A percentile compares a stretch with the other conserved stretches of the same genome.
These are phyloP conservation scores for Troides aeacus DNA, from an alignment of 2,888 invertebrate genomes.

Conservation along the genomic window DNA sequence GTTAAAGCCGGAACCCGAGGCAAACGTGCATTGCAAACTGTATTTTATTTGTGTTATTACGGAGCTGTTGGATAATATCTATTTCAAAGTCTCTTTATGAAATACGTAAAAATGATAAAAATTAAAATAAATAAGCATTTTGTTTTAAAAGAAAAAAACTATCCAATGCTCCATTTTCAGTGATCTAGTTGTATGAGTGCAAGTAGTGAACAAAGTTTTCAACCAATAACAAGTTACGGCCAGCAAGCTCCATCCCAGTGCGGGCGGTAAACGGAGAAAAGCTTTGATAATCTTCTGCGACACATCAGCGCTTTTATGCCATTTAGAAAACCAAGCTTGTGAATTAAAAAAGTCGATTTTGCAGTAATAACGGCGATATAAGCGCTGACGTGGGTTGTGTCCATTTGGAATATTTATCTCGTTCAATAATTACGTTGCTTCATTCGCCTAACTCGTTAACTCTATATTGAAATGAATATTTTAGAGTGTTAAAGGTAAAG, in stretches of 20 bases:
- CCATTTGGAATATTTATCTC: slow-evolving; percentile 44
- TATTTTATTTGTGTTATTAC: slow-evolving; percentile 7
- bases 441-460: no score
- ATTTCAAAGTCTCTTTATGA: neutral
- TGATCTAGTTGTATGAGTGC: slow-evolving; percentile 7
- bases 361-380: slow-evolving; percentile 8
- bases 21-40: slow-evolving; percentile 9
- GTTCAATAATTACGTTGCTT: neutral
- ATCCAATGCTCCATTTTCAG: slow-evolving; percentile 2
- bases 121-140: neutral
- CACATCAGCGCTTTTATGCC: slow-evolving; percentile 21
- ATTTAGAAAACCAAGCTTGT: slow-evolving; percentile 10
- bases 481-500: no score
- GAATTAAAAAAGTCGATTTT: slow-evolving; percentile 1
- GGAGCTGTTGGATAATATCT: neutral
- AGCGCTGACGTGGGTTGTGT: slow-evolving; percentile 34
- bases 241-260: slow-evolving; percentile 74
- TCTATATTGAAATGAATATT: no score
- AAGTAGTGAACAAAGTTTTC: slow-evolving; percentile 13
- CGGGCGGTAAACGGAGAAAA: slow-evolving; percentile 53
- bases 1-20: slow-evolving; percentile 1
- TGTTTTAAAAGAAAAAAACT: neutral
- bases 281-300: slow-evolving; percentile 40
- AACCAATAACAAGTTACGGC: slow-evolving; percentile 39
- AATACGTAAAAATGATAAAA: neutral